Percentiles rank a stretch among this genome's conserved stretches.
Evolutionary conservation across 2,888 invertebrate genomes (phyloP).

Genomic region (Tenthredo scrophulariae): DNA sequence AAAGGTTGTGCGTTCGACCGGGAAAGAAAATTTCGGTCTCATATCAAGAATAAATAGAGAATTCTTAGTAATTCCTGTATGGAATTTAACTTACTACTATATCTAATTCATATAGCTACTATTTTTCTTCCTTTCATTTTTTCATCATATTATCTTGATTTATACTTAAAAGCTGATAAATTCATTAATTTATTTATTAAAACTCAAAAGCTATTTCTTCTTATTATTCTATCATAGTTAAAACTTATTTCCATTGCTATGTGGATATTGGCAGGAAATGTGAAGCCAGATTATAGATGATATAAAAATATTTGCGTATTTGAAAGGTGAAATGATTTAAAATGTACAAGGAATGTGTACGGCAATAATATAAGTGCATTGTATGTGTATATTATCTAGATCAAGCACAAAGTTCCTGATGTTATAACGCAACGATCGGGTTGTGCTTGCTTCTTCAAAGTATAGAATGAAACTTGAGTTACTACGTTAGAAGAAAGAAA

Average conservation of each 20-base stretch:
- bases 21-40: constrained; percentile 10
- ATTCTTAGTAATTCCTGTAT: constrained; percentile 14
- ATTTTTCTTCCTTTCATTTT: not conserved
- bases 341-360: constrained; percentile 36
- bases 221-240: not conserved
- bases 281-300: not conserved
- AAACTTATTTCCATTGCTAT: not conserved
- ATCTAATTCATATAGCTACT: not conserved
- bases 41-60: constrained; percentile 25
- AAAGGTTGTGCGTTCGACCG: constrained; percentile 11
- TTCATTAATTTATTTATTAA: constrained; percentile 25
- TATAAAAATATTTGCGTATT: not conserved
- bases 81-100: not conserved
- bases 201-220: constrained; percentile 1
- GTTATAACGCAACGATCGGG: not conserved
- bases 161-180: not conserved
- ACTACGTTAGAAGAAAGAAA: not conserved
- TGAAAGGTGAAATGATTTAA: constrained; percentile 3
- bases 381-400: not conserved
- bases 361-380: constrained; percentile 41
- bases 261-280: not conserved
- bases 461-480: constrained; percentile 21
- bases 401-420: not conserved
- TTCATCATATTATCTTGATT: not conserved
- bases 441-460: constrained; percentile 19